phyloP scores from a whole-genome alignment of 2,888 invertebrate genomes.

The Pemphredon lugubris region DNA sequence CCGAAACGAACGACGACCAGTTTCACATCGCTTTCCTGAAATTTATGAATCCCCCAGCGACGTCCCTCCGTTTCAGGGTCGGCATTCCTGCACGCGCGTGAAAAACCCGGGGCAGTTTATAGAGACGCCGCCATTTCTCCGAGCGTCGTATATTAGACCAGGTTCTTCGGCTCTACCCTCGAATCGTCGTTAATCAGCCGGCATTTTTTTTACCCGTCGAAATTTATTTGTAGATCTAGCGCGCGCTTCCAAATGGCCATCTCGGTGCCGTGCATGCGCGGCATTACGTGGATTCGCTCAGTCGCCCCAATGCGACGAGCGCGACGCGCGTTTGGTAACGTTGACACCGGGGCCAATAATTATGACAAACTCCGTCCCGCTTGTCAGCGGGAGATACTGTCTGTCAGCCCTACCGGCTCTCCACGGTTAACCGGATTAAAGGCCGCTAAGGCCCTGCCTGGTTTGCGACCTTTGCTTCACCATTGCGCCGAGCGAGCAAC shows the following conservation, averaged over 20 bases:
- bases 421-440: slow-evolving; percentile 64
- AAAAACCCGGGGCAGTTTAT: no score
- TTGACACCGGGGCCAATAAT: slow-evolving; percentile 69
- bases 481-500: slow-evolving; percentile 6
- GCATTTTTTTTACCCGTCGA: slow-evolving; percentile 20
- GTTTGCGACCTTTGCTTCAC: slow-evolving; percentile 46
- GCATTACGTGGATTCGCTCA: slow-evolving; percentile 21
- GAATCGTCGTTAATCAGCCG: slow-evolving; percentile 45
- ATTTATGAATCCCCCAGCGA: slow-evolving; percentile 5
- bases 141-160: no score
- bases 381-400: slow-evolving; percentile 59
- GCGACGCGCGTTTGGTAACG: slow-evolving; percentile 30
- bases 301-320: slow-evolving; percentile 41
- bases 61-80: background rate
- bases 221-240: slow-evolving; percentile 47
- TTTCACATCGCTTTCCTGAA: background rate
- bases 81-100: slow-evolving; percentile 11
- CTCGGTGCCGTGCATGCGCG: slow-evolving; percentile 9
- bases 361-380: slow-evolving; percentile 77
- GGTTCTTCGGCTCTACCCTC: background rate
- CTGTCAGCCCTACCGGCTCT: slow-evolving; percentile 59
- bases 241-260: slow-evolving; percentile 1
- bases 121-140: no score
- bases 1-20: background rate
- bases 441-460: slow-evolving; percentile 29